Percentiles rank a stretch among this genome's conserved stretches.
phyloP scores from a whole-genome alignment of 2,113 vertebrate species.

The human region GRCh38 chr4:138485501-138486000 shows the following conservation, averaged over 20 bases:
- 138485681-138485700: slow-evolving; percentile 34
- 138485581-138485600: neutral
- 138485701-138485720: neutral
- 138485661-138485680: neutral
- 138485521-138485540: neutral
- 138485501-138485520: slow-evolving; percentile 39
- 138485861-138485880: neutral
- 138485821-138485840: neutral
- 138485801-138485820: neutral
- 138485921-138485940: neutral
- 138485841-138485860: neutral
- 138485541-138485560: neutral
- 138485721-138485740: neutral
- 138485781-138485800: neutral
- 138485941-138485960: neutral
- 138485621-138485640: neutral
- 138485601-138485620: neutral
- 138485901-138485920: neutral
- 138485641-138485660: slow-evolving; percentile 40
- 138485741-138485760: neutral
- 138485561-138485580: neutral
- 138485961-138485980: neutral
- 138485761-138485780: neutral
- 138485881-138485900: neutral
- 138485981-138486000: neutral